Conservation (phyloP, 2,888 invertebrate genomes). For the Hetaerina titia region DNA sequence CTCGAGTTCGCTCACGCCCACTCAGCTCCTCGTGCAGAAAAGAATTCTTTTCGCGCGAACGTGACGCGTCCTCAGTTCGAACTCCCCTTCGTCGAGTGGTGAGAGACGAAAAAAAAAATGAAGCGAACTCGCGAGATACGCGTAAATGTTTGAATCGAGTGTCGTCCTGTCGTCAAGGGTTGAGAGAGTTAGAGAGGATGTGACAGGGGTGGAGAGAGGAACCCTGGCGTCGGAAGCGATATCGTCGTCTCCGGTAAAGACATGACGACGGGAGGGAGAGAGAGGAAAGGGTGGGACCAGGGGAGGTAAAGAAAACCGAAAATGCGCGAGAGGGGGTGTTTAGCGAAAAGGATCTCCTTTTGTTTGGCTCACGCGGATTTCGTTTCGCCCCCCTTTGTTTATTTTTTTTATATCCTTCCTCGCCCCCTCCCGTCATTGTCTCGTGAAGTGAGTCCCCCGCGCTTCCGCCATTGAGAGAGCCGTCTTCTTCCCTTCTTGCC, state of each 20-base stretch:
- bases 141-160: constrained; percentile 34
- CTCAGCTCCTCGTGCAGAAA: not conserved
- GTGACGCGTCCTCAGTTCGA: not conserved
- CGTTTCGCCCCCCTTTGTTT: constrained; percentile 35
- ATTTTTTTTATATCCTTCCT: not conserved
- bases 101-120: not conserved
- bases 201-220: too few relatives aligned
- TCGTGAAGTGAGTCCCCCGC: constrained; percentile 52
- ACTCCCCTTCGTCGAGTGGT: not conserved
- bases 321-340: constrained; percentile 6
- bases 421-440: not conserved
- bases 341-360: constrained; percentile 13
- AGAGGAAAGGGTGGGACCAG: not conserved
- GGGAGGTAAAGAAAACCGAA: constrained; percentile 18
- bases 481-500: not conserved
- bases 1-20: not conserved
- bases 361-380: constrained; percentile 36
- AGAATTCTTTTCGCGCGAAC: not conserved
- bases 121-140: not conserved
- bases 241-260: not conserved
- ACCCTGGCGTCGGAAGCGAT: constrained; percentile 38
- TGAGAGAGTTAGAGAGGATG: not conserved
- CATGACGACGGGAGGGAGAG: not conserved
- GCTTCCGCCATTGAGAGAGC: constrained; percentile 53
- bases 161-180: constrained; percentile 54